Evolutionary conservation across 2,888 invertebrate species (phyloP), one percentile per base, ranked within the genome.

Genomic region (Neocrepidodera transversa): DNA sequence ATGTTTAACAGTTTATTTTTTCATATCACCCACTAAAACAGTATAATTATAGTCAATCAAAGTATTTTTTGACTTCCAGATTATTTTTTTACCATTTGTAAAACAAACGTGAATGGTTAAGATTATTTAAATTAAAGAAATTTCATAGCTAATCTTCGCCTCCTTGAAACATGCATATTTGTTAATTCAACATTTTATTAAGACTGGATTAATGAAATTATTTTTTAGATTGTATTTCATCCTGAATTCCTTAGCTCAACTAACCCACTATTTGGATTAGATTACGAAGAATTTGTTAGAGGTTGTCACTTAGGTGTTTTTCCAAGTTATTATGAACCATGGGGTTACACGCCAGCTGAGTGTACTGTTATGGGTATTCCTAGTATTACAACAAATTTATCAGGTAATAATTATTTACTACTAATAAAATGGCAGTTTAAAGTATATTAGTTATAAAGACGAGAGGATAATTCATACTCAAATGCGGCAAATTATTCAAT

Each of bases 281-380:
- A 99, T 73, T 99, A 99, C 77, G 98, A 99, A 77, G 99, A 99
- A 78, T 99, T 99, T 80, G 98, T 99, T 0, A 86, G 99, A 18
- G 99, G 99, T 3, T 99, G 99, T 72, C 99, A 99, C 81, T 83
- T 99, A 69, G 99, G 99, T 0, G 98, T 99, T 13, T 99, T 99
- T 80, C 99, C 99, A 0, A 97, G 97, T 0, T 99, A 99, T 80
- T 99, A 99, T 78, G 99, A 99, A 78, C 99, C 99, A 0, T 99
- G 99, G 99, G 99, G 99, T 0, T 99, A 98, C 79, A 99, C 98
- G 0, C 98, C 98, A 0, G 99, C 98, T 0, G 99, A 99, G 79
- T 99, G 99, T 74, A 99, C 99, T 0, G 97, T 99, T n/a, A 98
- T 99, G 98, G 99, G 99, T 0, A 98, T 99, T 71, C 99, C 99